Base-by-base conservation (phyloP, 2,797 vertebrate genomes). In the Dromococcyx pavoninus region DNA sequence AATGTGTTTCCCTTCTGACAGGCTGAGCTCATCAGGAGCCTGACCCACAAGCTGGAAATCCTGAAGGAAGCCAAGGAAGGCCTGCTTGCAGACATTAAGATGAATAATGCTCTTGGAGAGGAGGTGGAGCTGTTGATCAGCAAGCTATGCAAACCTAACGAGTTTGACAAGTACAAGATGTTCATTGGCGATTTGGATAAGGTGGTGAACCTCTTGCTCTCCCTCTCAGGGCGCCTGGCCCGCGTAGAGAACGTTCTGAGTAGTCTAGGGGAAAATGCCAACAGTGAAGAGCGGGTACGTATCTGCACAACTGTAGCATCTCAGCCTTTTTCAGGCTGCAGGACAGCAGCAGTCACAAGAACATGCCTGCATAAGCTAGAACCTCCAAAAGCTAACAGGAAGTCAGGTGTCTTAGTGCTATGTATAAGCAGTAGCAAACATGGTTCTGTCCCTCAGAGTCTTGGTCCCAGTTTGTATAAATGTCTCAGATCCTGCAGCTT, bases 151-250 rank as follows among this genome's bases (percentile, higher is more conserved):
- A 99, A 98, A 94, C 95, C 98, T 72, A 99, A 99, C 2, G 99
- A 99, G 98, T 98, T 97, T 90, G 99, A 99, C 96, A 99, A 99
- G 97, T 99, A 99, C 97, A 98, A 96, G 97, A 98, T 99, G 98
- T 99, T 99, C 96, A 98, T 99, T 3, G 99, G 99, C 1, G 99
- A 99, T 93, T 96, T 99, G 97, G 99, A 99, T 96, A 99, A 98
- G 95, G 98, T 99, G 24, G 99, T 99, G n/a, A 99, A 99, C 98
- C 98, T 99, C 97, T 97, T 99, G 97, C 98, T 99, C 33, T 99
- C 99, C 13, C 98, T 99, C 94, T 99, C 99, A 0, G 98, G 99
- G 39, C 99, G 99, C 15, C 97, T 99, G 96, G 98, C 98, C 16
- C 98, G 99, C 0, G 99, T 99, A 50, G 98, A 99, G 96, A 98